Evolutionary conservation across 1,140 invertebrate genomes (phyloP).

Genomic region (Conopomorpha cramerella): DNA sequence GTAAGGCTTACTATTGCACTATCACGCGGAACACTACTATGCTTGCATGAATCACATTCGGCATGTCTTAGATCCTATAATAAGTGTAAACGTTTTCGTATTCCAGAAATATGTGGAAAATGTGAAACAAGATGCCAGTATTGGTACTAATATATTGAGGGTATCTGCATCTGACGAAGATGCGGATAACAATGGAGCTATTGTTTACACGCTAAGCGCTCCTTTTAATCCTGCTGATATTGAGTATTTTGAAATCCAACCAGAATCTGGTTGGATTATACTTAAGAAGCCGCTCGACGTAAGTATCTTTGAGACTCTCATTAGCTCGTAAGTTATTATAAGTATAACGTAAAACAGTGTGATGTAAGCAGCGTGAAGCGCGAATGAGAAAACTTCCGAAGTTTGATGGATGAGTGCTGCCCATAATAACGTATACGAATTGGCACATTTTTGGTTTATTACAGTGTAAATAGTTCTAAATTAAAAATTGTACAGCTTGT

Average conservation of each 20-base stretch:
- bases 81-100: slow-evolving; percentile 10
- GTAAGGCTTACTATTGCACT: slow-evolving; percentile 55
- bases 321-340: slow-evolving; percentile 6
- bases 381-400: slow-evolving; percentile 55
- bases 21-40: too few relatives aligned
- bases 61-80: neutral
- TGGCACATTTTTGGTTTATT: slow-evolving; percentile 53
- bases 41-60: neutral
- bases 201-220: slow-evolving; percentile 87
- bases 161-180: slow-evolving; percentile 95
- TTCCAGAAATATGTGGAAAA: slow-evolving; percentile 94
- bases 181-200: slow-evolving; percentile 94
- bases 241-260: slow-evolving; percentile 94
- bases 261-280: slow-evolving; percentile 95
- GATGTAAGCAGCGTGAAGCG: slow-evolving; percentile 35
- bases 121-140: slow-evolving; percentile 95
- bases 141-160: slow-evolving; percentile 90
- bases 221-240: slow-evolving; percentile 83
- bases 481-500: slow-evolving; percentile 55
- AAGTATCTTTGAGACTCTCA: too few relatives aligned
- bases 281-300: slow-evolving; percentile 92
- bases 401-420: slow-evolving; percentile 62
- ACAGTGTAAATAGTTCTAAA: slow-evolving; percentile 59
- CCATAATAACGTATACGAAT: slow-evolving; percentile 56
- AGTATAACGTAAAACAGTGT: slow-evolving; percentile 12